These are phyloP conservation scores for Dinocampus coccinellae DNA, from an alignment of 2,888 invertebrate genomes.

Conservation along the genomic window DNA sequence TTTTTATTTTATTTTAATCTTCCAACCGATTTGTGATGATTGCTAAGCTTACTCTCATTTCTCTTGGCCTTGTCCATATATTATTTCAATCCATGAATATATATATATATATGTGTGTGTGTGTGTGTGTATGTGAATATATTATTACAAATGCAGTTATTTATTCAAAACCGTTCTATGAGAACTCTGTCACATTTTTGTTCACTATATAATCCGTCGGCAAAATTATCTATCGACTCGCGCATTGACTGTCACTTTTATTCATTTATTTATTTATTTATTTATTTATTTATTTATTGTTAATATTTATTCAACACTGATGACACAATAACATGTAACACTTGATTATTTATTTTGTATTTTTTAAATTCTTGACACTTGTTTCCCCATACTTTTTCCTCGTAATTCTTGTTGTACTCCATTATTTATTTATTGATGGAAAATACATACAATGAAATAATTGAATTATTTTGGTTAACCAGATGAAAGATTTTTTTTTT, in stretches of 20 bases:
- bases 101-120: not conserved
- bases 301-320: not conserved
- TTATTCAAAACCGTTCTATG: not conserved
- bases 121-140: no score
- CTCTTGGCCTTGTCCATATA: not conserved
- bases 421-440: not conserved
- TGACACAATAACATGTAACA: conserved; percentile 8
- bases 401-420: not conserved
- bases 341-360: not conserved
- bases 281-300: no score
- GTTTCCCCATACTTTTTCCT: not conserved
- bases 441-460: not conserved
- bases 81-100: not conserved
- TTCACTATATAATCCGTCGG: conserved; percentile 38
- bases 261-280: no score
- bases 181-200: not conserved
- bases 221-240: not conserved
- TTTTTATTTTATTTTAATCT: conserved; percentile 7
- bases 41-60: not conserved
- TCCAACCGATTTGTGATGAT: not conserved
- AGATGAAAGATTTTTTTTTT: conserved; percentile 20
- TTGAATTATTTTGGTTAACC: conserved; percentile 11
- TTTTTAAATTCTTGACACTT: not conserved
- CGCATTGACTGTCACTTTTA: conserved; percentile 5
- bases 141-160: not conserved